phyloP scores from a whole-genome alignment of 2,888 invertebrate species.

The Omphaloscelis lunosa region DNA sequence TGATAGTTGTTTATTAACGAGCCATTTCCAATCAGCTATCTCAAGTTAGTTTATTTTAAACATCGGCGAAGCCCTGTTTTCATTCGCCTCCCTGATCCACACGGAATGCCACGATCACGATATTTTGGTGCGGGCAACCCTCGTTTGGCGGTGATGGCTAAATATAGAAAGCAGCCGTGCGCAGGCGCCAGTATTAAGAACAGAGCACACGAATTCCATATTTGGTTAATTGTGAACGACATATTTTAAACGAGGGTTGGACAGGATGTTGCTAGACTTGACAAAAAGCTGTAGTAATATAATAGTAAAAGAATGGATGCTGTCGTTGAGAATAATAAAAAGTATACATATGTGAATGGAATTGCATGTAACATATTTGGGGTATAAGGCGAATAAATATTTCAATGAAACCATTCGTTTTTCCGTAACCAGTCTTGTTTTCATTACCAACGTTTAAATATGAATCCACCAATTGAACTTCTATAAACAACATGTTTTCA shows the following conservation, averaged over 20 bases:
- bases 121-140: conserved; percentile 66
- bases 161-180: conserved; percentile 62
- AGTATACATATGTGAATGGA: neutral
- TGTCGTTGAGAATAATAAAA: neutral
- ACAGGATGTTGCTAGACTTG: conserved; percentile 33
- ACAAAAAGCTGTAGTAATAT: neutral
- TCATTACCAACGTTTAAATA: conserved; percentile 7
- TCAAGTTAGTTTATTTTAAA: neutral
- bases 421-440: neutral
- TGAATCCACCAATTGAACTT: conserved; percentile 10
- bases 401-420: neutral
- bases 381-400: neutral
- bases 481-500: conserved; percentile 14
- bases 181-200: conserved; percentile 60
- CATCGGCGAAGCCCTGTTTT: conserved; percentile 12
- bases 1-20: neutral
- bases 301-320: neutral
- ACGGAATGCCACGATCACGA: conserved; percentile 51
- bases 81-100: conserved; percentile 34
- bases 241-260: conserved; percentile 44
- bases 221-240: conserved; percentile 62
- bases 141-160: conserved; percentile 53
- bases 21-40: neutral
- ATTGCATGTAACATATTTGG: neutral
- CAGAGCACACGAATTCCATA: conserved; percentile 61